Evolutionary conservation across 2,797 vertebrate genomes (phyloP), one percentile per base, ranked within the genome.

Genomic region (Sebastes cheni): DNA sequence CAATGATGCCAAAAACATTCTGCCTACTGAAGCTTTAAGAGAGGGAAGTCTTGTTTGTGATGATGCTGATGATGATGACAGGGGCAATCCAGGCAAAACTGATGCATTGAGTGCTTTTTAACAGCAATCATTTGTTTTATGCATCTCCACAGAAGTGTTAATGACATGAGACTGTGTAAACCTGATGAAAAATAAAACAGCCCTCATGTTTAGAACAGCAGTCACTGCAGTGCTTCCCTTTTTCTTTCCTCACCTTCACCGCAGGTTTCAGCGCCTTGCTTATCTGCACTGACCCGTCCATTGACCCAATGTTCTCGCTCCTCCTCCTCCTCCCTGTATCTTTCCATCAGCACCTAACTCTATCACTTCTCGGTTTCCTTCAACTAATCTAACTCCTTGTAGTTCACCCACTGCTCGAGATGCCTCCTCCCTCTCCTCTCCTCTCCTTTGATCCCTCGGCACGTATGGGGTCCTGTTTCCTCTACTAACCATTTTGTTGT

Each of bases 221-320:
- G 12, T 52, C 29, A 56, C 32, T 22, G 1, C 4, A 42, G n/a
- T 16, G 11, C n/a, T 78, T 80, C 60, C 34, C 70, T 64, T 70
- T 54, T 11, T 50, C 61, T 66, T 13, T 73, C 10, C 66, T 77
- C n/a, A 67, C 72, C 23, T 73, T 75, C 69, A 66, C 67, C 10
- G 22, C 73, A 72, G 80, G 66, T 60, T 86, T 82, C 80, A 46
- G 59, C 1, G 2, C 54, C 69, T 80, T 77, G 67, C 81, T 82
- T 67, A 36, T 81, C 79, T 70, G 65, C 61, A 65, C 55, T 89
- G 81, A 91, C 84, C 77, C 25, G 6, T 70, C 23, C 27, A 66
- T 18, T 86, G 79, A 88, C 80, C 82, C 79, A 81, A 29, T 82
- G 82, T 82, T 90, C 77, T 73, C 7, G 1, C 14, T 18, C 67